Percentiles rank a stretch among this genome's conserved stretches.
Conservation (phyloP, 2,113 vertebrate genomes). For the Zeus faber region DNA sequence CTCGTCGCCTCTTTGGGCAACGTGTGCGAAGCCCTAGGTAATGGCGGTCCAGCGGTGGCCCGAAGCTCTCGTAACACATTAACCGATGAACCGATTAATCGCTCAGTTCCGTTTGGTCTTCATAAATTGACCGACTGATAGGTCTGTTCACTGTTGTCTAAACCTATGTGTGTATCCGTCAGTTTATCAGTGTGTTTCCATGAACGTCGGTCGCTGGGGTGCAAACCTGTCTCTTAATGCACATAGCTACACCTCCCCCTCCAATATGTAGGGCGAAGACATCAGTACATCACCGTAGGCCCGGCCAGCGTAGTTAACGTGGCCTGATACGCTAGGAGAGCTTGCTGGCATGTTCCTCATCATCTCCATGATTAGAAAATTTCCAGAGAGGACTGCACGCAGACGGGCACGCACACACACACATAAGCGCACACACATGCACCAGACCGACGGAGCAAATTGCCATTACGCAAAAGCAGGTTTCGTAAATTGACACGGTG, state of each 20-base stretch:
- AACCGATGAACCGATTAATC: no score
- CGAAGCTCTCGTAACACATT: no score
- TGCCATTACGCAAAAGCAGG: not conserved
- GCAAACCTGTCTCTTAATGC: no score
- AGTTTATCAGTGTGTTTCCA: not conserved
- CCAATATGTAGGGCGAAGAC: no score
- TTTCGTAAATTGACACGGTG: conserved; percentile 16
- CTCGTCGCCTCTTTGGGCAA: conserved; percentile 46
- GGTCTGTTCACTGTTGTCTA: not conserved
- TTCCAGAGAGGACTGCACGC: conserved; percentile 30
- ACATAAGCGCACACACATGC: conserved; percentile 1
- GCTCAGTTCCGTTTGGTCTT: no score
- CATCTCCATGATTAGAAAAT: conserved; percentile 59
- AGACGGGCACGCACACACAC: conserved; percentile 3
- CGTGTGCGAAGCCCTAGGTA: conserved; percentile 55
- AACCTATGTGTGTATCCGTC: not conserved
- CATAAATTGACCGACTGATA: not conserved
- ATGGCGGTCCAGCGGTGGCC: not conserved
- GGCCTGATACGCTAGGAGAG: conserved; percentile 53
- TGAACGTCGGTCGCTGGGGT: not conserved
- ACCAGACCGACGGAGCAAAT: not conserved
- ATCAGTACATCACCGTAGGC: conserved; percentile 31
- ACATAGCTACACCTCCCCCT: no score
- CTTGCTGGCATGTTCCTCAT: conserved; percentile 62
- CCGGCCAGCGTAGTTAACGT: conserved; percentile 51